Conservation (phyloP, 2,888 invertebrate species). For the Psylliodes chrysocephalus region DNA sequence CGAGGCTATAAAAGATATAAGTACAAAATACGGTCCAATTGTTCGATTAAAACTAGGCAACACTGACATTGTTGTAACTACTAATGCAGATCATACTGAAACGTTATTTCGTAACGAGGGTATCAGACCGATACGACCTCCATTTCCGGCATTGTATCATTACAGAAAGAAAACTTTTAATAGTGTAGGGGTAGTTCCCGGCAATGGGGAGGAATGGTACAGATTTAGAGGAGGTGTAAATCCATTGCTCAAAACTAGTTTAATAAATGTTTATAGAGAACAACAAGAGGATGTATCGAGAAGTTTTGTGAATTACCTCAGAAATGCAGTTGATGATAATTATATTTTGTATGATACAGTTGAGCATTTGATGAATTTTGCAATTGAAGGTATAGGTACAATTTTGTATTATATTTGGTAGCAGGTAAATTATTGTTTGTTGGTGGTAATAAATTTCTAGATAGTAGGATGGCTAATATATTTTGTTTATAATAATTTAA, state of each 20-base stretch:
- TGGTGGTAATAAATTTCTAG: neutral
- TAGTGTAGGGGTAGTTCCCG: constrained; percentile 68
- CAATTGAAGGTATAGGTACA: constrained; percentile 61
- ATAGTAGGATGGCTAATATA: neutral
- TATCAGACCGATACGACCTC: constrained; percentile 65
- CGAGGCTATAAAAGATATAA: constrained; percentile 63
- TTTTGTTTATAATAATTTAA: too few relatives aligned
- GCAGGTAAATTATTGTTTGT: neutral
- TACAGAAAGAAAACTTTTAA: constrained; percentile 63
- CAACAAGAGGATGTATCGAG: constrained; percentile 62
- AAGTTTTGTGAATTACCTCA: constrained; percentile 64
- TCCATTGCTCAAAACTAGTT: constrained; percentile 64
- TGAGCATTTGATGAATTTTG: constrained; percentile 60
- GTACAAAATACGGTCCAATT: constrained; percentile 65
- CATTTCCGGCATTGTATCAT: constrained; percentile 66
- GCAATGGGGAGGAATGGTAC: constrained; percentile 71
- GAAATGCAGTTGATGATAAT: constrained; percentile 51
- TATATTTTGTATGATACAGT: constrained; percentile 59
- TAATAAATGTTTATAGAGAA: constrained; percentile 63
- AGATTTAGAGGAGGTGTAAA: constrained; percentile 66
- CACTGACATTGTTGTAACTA: constrained; percentile 64
- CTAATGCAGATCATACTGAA: constrained; percentile 66
- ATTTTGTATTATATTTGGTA: neutral
- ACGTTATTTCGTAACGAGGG: constrained; percentile 67
- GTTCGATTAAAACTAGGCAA: constrained; percentile 63